phyloP scores from a whole-genome alignment of 2,797 vertebrate species.

The Benthosema pterotum region DNA sequence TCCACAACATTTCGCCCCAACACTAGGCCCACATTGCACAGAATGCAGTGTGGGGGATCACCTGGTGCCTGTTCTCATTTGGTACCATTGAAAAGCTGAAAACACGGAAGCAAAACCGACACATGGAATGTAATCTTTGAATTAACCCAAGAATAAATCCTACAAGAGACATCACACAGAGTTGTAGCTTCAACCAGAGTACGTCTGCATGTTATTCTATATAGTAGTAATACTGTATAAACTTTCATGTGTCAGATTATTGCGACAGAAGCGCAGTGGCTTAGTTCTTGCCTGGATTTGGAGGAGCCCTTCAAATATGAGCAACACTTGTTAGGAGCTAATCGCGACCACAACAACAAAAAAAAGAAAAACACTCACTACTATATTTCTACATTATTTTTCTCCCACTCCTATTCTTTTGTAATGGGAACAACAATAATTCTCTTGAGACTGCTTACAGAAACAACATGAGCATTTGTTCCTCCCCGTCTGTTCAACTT shows the following conservation, averaged over 20 bases:
- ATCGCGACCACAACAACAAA: background rate
- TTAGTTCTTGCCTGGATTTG: conserved; percentile 23
- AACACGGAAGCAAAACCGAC: no score
- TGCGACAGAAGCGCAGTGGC: conserved; percentile 9
- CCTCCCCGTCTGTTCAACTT: conserved; percentile 26
- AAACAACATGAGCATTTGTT: conserved; percentile 30
- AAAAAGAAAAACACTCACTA: conserved; percentile 18
- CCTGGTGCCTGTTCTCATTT: no score
- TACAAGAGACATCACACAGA: no score
- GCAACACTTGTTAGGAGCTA: conserved; percentile 10
- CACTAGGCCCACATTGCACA: no score
- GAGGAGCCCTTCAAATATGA: conserved; percentile 9
- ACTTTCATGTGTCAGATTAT: conserved; percentile 17
- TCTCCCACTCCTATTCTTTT: conserved; percentile 11
- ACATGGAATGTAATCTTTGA: no score
- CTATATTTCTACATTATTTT: conserved; percentile 3
- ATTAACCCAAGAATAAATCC: no score
- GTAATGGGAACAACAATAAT: conserved; percentile 9
- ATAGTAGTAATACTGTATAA: conserved; percentile 3
- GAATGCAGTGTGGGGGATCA: no score
- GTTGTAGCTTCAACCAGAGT: no score
- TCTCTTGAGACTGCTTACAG: conserved; percentile 23
- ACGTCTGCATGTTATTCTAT: no score
- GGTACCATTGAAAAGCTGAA: no score
- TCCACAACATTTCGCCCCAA: no score